Evolutionary conservation across 2,113 vertebrate genomes (phyloP).

Genomic region (Phylloscopus trochilus): DNA sequence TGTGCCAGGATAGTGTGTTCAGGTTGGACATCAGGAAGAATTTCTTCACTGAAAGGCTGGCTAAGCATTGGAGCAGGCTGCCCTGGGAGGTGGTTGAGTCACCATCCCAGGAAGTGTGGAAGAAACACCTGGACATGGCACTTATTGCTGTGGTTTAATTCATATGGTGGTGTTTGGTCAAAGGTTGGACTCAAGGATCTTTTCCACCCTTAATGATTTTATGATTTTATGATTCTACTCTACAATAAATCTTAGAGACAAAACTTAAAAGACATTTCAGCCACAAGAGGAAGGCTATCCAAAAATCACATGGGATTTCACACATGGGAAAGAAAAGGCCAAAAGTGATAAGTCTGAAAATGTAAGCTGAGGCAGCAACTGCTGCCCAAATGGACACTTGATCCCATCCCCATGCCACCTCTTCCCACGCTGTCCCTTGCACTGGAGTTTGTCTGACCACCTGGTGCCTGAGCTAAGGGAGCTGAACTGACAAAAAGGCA

Average conservation of each 20-base stretch:
- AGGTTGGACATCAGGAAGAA: neutral
- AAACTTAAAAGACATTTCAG: neutral
- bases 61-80: neutral
- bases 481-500: neutral
- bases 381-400: neutral
- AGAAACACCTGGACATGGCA: neutral
- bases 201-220: neutral
- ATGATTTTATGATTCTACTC: neutral
- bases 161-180: neutral
- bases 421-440: neutral
- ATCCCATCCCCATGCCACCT: neutral
- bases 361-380: accelerated
- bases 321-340: neutral
- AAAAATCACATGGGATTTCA: neutral
- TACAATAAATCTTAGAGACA: neutral
- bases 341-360: neutral
- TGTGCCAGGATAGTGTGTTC: neutral
- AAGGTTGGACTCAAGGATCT: neutral
- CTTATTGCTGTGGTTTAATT: neutral
- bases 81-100: neutral
- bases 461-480: neutral
- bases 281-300: neutral
- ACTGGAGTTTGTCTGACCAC: neutral
- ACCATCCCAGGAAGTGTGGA: neutral
- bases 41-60: neutral